Conservation (phyloP, 2,113 vertebrate genomes). For the Rhipidura dahli region DNA sequence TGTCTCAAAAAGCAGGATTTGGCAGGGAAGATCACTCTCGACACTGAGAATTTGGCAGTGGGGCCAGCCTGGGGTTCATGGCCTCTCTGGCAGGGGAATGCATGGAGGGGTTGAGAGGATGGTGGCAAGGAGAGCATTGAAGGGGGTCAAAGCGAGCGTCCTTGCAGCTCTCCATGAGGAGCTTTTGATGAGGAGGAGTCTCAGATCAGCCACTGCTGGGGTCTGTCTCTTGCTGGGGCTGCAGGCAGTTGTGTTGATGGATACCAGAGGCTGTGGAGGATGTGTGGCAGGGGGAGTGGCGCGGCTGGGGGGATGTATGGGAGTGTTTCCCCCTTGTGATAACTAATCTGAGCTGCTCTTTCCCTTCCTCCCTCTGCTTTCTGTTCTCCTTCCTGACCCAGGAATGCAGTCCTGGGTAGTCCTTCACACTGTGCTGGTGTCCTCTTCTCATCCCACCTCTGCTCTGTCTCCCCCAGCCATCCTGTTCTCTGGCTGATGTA, state of each 20-base stretch:
- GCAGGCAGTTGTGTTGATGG: background rate
- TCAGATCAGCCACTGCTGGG: background rate
- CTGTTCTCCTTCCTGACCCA: constrained; percentile 67
- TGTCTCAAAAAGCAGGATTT: background rate
- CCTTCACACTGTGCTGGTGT: background rate
- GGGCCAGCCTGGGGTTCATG: background rate
- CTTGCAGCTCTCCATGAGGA: background rate
- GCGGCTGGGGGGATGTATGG: background rate
- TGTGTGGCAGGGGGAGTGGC: background rate
- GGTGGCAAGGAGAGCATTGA: background rate
- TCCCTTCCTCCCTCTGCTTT: constrained; percentile 28
- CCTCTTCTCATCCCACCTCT: background rate
- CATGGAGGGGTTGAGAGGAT: background rate
- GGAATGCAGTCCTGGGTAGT: background rate
- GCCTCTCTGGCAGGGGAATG: background rate
- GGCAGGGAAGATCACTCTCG: background rate
- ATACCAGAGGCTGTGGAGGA: background rate
- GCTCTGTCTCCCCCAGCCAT: background rate
- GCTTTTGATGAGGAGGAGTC: background rate
- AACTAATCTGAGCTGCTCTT: constrained; percentile 42
- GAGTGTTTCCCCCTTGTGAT: background rate
- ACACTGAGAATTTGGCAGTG: background rate
- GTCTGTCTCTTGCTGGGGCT: background rate
- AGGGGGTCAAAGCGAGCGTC: background rate
- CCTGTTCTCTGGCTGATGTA: background rate